These are phyloP conservation scores for Drosophila elegans DNA, from an alignment of 1,140 invertebrate species.

Conservation along the genomic window DNA sequence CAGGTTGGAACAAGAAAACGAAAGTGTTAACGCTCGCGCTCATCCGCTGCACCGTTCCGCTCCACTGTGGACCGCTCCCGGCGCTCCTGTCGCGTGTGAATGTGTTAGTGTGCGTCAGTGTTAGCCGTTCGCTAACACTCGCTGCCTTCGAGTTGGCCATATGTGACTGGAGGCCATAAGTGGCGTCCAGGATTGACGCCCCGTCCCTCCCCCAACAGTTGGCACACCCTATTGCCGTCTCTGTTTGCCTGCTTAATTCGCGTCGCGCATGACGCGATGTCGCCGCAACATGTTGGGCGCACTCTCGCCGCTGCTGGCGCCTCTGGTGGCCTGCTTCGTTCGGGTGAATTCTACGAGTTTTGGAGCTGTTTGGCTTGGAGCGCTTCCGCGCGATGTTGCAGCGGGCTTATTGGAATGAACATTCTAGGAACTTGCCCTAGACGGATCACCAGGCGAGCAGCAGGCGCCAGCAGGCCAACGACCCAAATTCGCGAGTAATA, in stretches of 20 bases:
- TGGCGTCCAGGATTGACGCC: conserved; percentile 23
- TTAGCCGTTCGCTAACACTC: conserved; percentile 20
- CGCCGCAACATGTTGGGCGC: conserved; percentile 63
- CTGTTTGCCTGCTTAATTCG: conserved; percentile 67
- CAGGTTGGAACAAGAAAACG: conserved; percentile 85
- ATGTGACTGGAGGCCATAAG: conserved; percentile 46
- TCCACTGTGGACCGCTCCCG: conserved; percentile 14
- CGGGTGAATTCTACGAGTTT: conserved; percentile 84
- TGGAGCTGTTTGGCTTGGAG: conserved; percentile 38
- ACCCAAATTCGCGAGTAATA: conserved; percentile 46
- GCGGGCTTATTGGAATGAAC: conserved; percentile 78
- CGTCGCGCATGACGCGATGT: conserved; percentile 81
- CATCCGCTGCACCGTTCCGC: conserved; percentile 4
- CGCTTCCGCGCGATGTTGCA: conserved; percentile 64
- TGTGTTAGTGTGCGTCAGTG: background rate
- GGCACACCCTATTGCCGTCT: conserved; percentile 7
- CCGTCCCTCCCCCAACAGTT: conserved; percentile 4
- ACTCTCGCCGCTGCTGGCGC: conserved; percentile 15
- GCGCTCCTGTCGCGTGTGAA: background rate
- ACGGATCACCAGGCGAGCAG: conserved; percentile 73
- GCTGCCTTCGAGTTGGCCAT: conserved; percentile 49
- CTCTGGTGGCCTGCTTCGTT: conserved; percentile 70
- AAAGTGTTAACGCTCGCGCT: conserved; percentile 74
- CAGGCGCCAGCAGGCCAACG: conserved; percentile 28
- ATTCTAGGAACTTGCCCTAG: conserved; percentile 85